Evolutionary conservation across 2,888 invertebrate genomes (phyloP), one percentile per base, ranked within the genome.

Genomic region (Pachydiplax longipennis): DNA sequence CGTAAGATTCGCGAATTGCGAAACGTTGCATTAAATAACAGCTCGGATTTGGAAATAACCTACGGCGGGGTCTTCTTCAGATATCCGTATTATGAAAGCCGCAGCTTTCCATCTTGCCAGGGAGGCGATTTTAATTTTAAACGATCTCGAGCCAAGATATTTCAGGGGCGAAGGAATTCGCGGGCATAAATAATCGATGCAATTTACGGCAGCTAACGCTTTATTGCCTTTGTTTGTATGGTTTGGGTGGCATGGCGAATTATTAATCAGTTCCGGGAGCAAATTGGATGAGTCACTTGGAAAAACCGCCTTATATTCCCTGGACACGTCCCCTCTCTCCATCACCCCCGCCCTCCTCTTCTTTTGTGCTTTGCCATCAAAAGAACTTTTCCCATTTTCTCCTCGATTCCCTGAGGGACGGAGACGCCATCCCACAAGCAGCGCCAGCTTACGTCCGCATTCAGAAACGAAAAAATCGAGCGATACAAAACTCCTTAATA

Each of bases 361-460:
- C 53, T 87, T 87, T 61, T 65, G 87, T 61, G 87, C 87, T 58
- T 61, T 53, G 87, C 87, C 87, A 61, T 87, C 87, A 87, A 61
- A 87, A 87, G 87, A 87, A 87, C 87, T 87, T 87, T 87, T 87
- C 87, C 87, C 87, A 87, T 87, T 87, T 87, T 87, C 61, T 61
- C 61, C 87, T 65, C 37, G 22, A 40, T 35, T 87, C 87, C 87
- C 87, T 22, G n/a, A 25, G 61, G 87, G 87, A 61, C 61, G 2
- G 25, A 58, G 83, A 48, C 48, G n/a, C 65, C 65, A 31, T 31
- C 73, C 73, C 31, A 25, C 73, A 18, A 25, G 22, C 25, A 73
- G 73, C 73, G 73, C 73, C 73, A 73, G 73, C 73, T 73, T 31
- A 73, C 25, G 73, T 73, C 73, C 31, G 73, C 73, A 73, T 73